Evolutionary conservation across 35 echinoderm and acorn worm genomes (phyloP), one percentile per base, ranked within the genome.

Genomic region (Acanthaster planci): DNA sequence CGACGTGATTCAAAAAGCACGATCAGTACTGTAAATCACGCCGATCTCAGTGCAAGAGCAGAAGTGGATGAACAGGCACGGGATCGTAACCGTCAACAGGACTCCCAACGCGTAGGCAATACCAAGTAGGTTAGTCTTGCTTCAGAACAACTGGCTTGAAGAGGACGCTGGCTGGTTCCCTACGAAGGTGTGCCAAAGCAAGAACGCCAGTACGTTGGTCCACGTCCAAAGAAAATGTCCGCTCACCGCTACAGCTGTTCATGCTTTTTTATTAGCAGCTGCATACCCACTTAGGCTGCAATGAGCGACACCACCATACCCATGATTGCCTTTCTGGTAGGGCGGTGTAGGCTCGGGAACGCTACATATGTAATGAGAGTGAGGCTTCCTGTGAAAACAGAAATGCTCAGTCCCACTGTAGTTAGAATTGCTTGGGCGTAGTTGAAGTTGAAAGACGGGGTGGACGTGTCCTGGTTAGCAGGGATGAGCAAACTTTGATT

Each of bases 211-310:
- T 3, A 77, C 36, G 77, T 84, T 78, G 29, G 82, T 86, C 16
- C 38, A 40, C 29, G 89, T n/a, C 89, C 89, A 91, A 31, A 42
- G 85, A 35, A 91, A 86, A 40, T 91, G 89, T 17, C 84, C 83
- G 7, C 53, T 40, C 1, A 68, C 81, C 10, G 89, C 78, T 30
- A 86, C 77, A 37, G 40, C 40, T 36, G 72, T 86, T 67, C 89
- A 91, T 16, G 85, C 36, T 35, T 18, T 52, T 0, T 51, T 26
- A 81, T 38, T 51, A 17, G 39, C 6, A 32, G 35, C 17, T 16
- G 89, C 76, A 72, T 58, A 37, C 0, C 84, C 85, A 21, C 82
- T 38, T 1, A 83, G 36, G 75, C 89, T 9, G 58, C 37, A 44
- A 91, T 86, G 27, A 91, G 84, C 30, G 67, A 91, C 9, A 36